Evolutionary conservation across 2,113 vertebrate species (phyloP).

Genomic region (Heliornis fulica): DNA sequence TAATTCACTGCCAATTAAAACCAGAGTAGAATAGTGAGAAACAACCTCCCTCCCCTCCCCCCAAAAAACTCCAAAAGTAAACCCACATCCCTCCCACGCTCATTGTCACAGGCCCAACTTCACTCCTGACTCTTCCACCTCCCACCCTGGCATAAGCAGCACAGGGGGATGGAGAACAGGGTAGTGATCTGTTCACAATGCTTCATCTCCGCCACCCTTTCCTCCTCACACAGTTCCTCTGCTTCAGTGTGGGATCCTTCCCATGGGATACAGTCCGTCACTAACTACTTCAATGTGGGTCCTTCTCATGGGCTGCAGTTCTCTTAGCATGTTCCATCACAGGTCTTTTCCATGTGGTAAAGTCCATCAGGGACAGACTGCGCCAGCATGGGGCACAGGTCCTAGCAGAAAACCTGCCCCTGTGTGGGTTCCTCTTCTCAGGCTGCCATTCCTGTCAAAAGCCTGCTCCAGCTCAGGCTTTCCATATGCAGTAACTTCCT

Average conservation of each 20-base stretch:
- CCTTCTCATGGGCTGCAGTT: too few relatives aligned
- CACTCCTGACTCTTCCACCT: neutral
- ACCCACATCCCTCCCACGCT: neutral
- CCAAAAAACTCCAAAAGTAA: neutral
- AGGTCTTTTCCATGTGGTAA: neutral
- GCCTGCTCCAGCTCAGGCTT: neutral
- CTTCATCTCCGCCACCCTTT: neutral
- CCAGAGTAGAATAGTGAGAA: neutral
- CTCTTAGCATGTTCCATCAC: neutral
- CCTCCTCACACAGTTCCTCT: neutral
- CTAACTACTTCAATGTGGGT: neutral
- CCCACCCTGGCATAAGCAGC: fast-evolving
- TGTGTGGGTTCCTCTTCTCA: neutral
- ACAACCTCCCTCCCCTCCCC: fast-evolving
- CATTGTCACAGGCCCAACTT: neutral
- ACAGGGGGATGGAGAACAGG: neutral
- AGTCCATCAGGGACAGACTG: neutral
- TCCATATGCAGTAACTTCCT: neutral
- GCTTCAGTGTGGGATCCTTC: neutral
- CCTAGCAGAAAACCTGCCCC: neutral
- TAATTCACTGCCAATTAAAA: neutral
- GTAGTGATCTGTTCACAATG: neutral
- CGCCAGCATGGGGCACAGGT: fast-evolving
- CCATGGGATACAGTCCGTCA: neutral
- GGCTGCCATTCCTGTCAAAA: neutral